phyloP scores from a whole-genome alignment of 2,113 vertebrate species.

The Chinchilla lanigera region DNA sequence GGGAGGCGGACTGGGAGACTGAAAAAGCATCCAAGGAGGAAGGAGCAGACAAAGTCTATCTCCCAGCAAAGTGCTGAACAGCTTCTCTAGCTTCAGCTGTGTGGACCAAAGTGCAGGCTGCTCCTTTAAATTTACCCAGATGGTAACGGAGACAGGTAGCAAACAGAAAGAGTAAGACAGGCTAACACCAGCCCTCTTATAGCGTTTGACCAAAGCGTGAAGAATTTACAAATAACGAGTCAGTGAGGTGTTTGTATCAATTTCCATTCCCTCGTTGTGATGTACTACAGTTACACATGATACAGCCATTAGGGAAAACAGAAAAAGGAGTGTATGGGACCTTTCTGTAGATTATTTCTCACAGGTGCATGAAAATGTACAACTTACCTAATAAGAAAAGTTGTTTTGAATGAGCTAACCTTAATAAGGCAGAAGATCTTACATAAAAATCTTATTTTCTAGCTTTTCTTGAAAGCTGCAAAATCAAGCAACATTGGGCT shows the following conservation, averaged over 20 bases:
- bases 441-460: constrained; percentile 1
- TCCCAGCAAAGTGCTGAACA: not conserved
- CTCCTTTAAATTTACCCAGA: not conserved
- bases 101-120: not conserved
- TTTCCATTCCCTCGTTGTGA: not conserved
- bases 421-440: not conserved
- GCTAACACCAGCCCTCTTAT: not conserved
- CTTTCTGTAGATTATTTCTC: not conserved
- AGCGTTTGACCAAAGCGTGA: not conserved
- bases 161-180: not conserved
- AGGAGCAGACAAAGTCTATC: not conserved
- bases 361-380: not conserved
- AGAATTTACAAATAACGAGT: not conserved
- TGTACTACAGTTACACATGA: not conserved
- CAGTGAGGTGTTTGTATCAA: not conserved
- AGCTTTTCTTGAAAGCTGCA: constrained; percentile 4
- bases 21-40: not conserved
- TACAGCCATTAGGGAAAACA: not conserved
- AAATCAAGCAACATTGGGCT: not conserved
- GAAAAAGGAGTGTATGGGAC: not conserved
- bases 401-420: not conserved
- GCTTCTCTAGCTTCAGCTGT: not conserved
- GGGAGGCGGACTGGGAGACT: not conserved
- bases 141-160: not conserved
- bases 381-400: not conserved